Conservation (phyloP, 2,113 vertebrate genomes). For the Dromiciops gliroides region DNA sequence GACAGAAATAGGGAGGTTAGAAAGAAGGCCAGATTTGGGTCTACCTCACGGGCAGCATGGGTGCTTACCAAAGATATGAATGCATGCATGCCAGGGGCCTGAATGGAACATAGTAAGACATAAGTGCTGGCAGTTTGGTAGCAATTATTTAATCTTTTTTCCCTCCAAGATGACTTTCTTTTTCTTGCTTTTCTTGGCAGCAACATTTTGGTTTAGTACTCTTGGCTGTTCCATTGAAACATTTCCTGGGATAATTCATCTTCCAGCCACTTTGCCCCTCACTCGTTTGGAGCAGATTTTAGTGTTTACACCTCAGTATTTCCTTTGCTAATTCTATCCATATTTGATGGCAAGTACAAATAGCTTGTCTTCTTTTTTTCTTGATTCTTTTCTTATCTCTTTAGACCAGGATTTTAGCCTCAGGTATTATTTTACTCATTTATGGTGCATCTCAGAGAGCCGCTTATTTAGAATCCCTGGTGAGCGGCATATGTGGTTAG, state of each 20-base stretch:
- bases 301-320: neutral
- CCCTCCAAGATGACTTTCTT: neutral
- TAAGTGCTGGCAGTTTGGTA: neutral
- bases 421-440: neutral
- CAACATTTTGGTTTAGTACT: neutral
- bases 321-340: constrained; percentile 29
- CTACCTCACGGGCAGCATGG: neutral
- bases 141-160: neutral
- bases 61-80: neutral
- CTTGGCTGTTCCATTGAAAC: neutral
- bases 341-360: neutral
- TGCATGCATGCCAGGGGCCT: neutral
- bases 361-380: neutral
- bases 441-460: neutral
- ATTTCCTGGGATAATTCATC: neutral
- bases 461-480: constrained; percentile 6
- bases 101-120: too few relatives aligned
- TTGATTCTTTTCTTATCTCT: constrained; percentile 18
- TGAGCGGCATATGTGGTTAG: neutral
- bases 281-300: neutral
- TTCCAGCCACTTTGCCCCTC: constrained; percentile 5
- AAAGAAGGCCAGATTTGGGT: neutral
- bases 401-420: neutral
- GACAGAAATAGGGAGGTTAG: neutral
- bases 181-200: neutral